These are phyloP conservation scores for Nibea coibor DNA, from an alignment of 2,113 vertebrate species.

Conservation along the genomic window DNA sequence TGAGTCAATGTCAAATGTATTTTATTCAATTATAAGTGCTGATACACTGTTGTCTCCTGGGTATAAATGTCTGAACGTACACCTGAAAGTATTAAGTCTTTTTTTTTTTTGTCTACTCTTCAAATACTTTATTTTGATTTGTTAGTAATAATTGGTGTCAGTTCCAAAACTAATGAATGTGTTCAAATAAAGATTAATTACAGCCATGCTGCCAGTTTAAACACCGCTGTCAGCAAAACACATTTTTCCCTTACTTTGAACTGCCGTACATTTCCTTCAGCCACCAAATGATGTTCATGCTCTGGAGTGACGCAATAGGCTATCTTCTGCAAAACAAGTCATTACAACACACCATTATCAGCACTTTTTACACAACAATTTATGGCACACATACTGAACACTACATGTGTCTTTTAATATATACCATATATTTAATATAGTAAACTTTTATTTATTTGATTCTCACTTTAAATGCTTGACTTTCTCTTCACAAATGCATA, in stretches of 20 bases:
- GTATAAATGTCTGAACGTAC: neutral
- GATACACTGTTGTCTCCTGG: neutral
- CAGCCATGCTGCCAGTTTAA: neutral
- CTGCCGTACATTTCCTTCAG: conserved; percentile 91
- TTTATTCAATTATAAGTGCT: neutral
- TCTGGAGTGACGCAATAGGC: conserved; percentile 97
- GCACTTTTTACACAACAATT: neutral
- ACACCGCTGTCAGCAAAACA: neutral
- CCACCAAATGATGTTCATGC: conserved; percentile 93
- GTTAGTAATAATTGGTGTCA: neutral
- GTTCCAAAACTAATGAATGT: neutral
- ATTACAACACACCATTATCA: conserved; percentile 17
- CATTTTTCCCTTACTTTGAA: conserved; percentile 87
- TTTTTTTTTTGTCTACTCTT: neutral
- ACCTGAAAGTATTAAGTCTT: neutral
- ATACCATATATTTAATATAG: neutral
- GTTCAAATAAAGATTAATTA: neutral
- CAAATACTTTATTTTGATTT: neutral
- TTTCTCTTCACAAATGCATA: neutral
- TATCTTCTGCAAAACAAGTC: conserved; percentile 86
- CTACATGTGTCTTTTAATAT: neutral
- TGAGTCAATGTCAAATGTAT: neutral
- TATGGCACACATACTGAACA: neutral
- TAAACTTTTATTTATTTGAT: neutral
- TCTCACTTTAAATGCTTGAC: neutral